A percentile compares a stretch with the other conserved stretches of the same genome.
phyloP scores from a whole-genome alignment of 2,113 vertebrate species.

The Sinocyclocheilus rhinocerous region DNA sequence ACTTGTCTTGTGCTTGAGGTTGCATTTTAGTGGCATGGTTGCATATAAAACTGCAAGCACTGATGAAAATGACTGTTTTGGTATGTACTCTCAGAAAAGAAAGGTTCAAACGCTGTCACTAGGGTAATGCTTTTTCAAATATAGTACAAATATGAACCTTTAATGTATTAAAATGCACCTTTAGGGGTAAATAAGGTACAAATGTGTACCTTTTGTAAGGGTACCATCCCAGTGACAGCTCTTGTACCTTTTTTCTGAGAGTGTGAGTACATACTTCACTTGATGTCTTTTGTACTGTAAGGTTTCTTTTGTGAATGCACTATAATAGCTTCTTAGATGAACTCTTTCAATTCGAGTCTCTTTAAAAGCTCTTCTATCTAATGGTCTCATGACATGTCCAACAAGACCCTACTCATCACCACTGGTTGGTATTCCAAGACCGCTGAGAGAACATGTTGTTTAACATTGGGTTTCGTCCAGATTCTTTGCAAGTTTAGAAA shows the following conservation, averaged over 20 bases:
- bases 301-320: not conserved
- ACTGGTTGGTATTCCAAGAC: not conserved
- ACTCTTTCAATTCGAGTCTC: slow-evolving; percentile 42
- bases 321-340: not conserved
- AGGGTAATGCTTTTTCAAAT: no score
- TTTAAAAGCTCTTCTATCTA: slow-evolving; percentile 45
- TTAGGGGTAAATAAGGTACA: not conserved
- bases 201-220: no score
- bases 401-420: slow-evolving; percentile 42
- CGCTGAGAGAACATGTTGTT: slow-evolving; percentile 50
- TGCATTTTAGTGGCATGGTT: not conserved
- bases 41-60: not conserved
- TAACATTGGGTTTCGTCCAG: slow-evolving; percentile 43
- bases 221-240: no score
- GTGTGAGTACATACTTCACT: not conserved
- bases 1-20: not conserved
- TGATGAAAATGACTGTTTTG: not conserved
- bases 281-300: slow-evolving; percentile 16
- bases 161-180: not conserved
- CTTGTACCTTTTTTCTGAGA: no score
- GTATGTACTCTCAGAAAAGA: no score
- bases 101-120: no score
- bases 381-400: slow-evolving; percentile 41
- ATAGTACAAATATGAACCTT: no score
- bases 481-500: slow-evolving; percentile 9